Evolutionary conservation across 1,140 invertebrate genomes (phyloP), one percentile per base, ranked within the genome.

Genomic region (Pectinophora gossypiella): DNA sequence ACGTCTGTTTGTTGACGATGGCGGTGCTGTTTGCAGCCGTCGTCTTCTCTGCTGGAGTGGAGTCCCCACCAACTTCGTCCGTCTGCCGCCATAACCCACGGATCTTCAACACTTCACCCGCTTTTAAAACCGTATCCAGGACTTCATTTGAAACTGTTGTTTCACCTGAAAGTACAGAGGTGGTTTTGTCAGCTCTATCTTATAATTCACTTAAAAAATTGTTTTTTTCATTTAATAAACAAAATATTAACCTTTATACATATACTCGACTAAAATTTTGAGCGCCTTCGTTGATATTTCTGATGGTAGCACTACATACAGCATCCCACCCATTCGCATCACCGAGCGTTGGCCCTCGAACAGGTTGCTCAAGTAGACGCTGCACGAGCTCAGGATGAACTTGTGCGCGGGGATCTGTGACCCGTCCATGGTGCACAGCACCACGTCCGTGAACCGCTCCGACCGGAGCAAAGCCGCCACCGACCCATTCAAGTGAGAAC

Each of bases 61-160:
- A 60, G 16, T 80, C 79, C 21, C 81, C 85, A 0, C 71, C 69
- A 7, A 59, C 59, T 38, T 88, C 79, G 81, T 92, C 86, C 71
- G 90, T 81, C 62, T 92, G 89, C 64, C 91, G 73, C 89, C 93
- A 95, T 3, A 95, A 74, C 7, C 94, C 93, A 35, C 93, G 90
- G 7, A 96, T 93, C 67, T 94, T 92, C 0, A 96, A 69, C 4
- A 95, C 91, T 68, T 95, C 94, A 0, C 94, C 94, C 0, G 94
- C 94, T 72, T 93, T 92, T 35, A 96, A 66, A 1, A 95, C 94
- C 49, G 91, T 92, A 63, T 94, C 93, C 40, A 96, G 72, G 19
- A 95, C 93, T 70, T 95, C 94, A 78, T 95, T 95, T 50, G 93
- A 94, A 5, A 96, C 94, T 15, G 94, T 96, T 19, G 94, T 94